Evolutionary conservation across 2,797 vertebrate genomes (phyloP), one percentile per base, ranked within the genome.

Genomic region (Pempheris klunzingeri): DNA sequence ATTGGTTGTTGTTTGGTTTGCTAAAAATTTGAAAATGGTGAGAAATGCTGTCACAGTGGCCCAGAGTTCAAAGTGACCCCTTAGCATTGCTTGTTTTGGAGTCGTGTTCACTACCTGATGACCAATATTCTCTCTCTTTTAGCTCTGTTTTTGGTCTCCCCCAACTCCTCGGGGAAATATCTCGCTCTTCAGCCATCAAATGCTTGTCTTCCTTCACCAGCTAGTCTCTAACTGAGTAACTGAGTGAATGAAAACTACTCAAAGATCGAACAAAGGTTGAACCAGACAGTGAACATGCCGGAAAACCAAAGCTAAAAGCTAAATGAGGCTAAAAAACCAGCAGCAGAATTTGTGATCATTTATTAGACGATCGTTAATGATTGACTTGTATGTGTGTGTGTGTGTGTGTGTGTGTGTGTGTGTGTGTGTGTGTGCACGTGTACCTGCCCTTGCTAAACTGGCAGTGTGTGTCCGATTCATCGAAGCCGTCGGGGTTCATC

Each of bases 401-500:
- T n/a, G n/a, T 26, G 38, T 36, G 14, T 60, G 38, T 59, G n/a
- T 41, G 61, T 38, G 30, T 15, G 53, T 58, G 50, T 43, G 63
- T 44, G 49, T 61, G 52, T 36, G 30, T 32, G 52, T 52, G 39
- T 38, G 73, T 61, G 72, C 43, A 46, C 15, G 30, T 46, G 4
- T 85, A 98, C 98, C 98, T 96, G 87, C 98, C 98, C 5, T 15
- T 63, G 26, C 79, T 86, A 84, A 88, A 93, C 4, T 70, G 68
- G 78, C 97, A 99, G 73, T 96, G 62, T 0, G 88, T 94, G 55
- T 90, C 81, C 0, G 94, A 85, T 0, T 84, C 85, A 71, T 97
- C 96, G 28, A 97, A 99, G 61, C 98, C 98, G 50, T 99, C 98
- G 0, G 98, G 98, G 88, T 99, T 99, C 97, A 99, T 98, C 0